Evolutionary conservation across 2,888 invertebrate species (phyloP).

Genomic region (Seladonia tumulorum): DNA sequence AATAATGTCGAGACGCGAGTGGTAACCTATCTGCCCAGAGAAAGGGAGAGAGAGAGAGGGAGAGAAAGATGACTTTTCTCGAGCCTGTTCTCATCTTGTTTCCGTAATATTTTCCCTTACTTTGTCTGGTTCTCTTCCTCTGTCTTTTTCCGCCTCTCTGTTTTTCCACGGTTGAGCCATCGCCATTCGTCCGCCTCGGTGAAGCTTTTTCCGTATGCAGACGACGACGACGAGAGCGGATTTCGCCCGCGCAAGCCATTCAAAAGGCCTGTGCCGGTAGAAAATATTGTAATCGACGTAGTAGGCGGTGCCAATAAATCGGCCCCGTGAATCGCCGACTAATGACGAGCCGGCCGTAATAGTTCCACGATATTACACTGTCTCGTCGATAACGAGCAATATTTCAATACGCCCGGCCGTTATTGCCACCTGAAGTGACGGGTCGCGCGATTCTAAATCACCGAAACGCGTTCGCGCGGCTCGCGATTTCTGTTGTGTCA

Average conservation of each 20-base stretch:
- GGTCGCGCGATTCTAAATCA: slow-evolving; percentile 47
- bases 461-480: slow-evolving; percentile 47
- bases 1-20: slow-evolving; percentile 73
- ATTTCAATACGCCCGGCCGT: slow-evolving; percentile 63
- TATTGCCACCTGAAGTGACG: slow-evolving; percentile 64
- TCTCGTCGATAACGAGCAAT: slow-evolving; percentile 68
- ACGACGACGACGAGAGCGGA: background rate
- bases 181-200: background rate
- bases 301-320: slow-evolving; percentile 60
- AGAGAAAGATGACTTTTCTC: slow-evolving; percentile 47
- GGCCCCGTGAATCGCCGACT: slow-evolving; percentile 50
- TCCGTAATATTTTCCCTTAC: background rate
- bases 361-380: slow-evolving; percentile 68
- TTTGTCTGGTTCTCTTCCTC: slow-evolving; percentile 29
- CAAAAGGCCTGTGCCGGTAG: slow-evolving; percentile 6
- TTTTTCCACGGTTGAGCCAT: slow-evolving; percentile 8
- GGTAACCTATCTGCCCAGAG: slow-evolving; percentile 64
- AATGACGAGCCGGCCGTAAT: slow-evolving; percentile 67
- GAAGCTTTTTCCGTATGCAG: slow-evolving; percentile 2
- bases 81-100: slow-evolving; percentile 51
- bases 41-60: background rate
- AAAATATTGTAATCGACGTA: slow-evolving; percentile 63
- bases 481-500: slow-evolving; percentile 33
- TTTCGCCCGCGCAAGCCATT: background rate
- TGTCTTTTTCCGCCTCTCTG: background rate